Percentiles rank a stretch among this genome's conserved stretches.
These are phyloP conservation scores for Apodemia mormo DNA, from an alignment of 2,888 invertebrate species.

Conservation along the genomic window DNA sequence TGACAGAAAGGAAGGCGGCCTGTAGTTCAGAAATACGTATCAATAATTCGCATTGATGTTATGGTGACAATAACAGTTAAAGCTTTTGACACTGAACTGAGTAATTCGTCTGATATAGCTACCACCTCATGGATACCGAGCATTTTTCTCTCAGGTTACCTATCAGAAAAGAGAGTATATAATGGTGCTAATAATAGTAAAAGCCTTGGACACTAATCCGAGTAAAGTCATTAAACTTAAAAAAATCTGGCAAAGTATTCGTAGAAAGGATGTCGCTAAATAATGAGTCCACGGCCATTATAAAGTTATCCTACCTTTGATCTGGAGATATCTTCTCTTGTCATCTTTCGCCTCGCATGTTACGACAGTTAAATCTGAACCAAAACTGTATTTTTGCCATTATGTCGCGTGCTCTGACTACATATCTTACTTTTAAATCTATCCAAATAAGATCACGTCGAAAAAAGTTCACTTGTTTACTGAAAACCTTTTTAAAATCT, in stretches of 20 bases:
- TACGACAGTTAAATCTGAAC: not conserved
- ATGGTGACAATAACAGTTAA: too few species aligned
- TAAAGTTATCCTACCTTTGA: constrained; percentile 4
- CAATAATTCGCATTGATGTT: too few species aligned
- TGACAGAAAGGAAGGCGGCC: too few species aligned
- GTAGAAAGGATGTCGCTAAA: constrained; percentile 2
- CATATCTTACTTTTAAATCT: not conserved
- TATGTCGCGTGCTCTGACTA: not conserved
- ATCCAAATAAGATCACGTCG: not conserved
- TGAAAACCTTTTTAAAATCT: not conserved
- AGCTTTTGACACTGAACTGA: too few species aligned
- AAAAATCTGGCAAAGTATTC: not conserved
- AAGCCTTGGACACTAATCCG: too few species aligned
- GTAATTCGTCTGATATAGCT: too few species aligned
- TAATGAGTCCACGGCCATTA: not conserved
- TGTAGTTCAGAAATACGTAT: too few species aligned
- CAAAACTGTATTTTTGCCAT: not conserved
- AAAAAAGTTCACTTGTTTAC: not conserved
- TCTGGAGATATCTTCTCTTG: not conserved
- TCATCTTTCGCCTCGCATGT: not conserved
- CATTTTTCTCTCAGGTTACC: too few species aligned
- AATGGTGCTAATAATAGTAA: too few species aligned
- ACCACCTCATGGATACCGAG: too few species aligned
- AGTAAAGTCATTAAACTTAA: not conserved
- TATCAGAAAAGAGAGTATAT: too few species aligned